Evolutionary conservation across 2,113 vertebrate genomes (phyloP).

Genomic region (Riparia riparia): DNA sequence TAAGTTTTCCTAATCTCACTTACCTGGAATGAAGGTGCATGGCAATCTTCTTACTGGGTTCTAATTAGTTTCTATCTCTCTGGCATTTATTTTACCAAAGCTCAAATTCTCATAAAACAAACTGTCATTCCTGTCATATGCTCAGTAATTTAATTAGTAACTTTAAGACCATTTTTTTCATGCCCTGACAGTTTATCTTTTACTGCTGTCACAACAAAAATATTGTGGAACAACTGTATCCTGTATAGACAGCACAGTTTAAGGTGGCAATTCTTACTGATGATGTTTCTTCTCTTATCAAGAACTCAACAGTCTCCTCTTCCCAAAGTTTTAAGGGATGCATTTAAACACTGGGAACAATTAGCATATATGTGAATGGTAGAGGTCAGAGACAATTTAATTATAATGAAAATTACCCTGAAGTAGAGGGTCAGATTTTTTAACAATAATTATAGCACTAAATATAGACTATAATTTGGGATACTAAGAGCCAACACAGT

Average conservation of each 20-base stretch:
- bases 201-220: neutral
- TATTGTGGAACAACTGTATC: neutral
- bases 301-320: neutral
- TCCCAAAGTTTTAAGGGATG: neutral
- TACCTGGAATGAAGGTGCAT: neutral
- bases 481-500: neutral
- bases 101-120: constrained; percentile 1
- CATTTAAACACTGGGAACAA: neutral
- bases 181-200: neutral
- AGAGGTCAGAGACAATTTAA: neutral
- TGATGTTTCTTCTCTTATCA: neutral
- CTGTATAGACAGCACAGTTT: neutral
- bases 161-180: neutral
- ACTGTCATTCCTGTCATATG: neutral
- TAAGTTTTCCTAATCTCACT: neutral
- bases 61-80: neutral
- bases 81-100: neutral
- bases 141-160: neutral
- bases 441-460: neutral
- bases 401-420: neutral
- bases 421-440: neutral
- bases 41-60: neutral
- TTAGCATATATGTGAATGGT: neutral
- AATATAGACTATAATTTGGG: neutral
- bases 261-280: neutral